A percentile compares a stretch with the other conserved stretches of the same genome.
Evolutionary conservation across 2,888 invertebrate genomes (phyloP).

Genomic region (Ochropleura plecta): DNA sequence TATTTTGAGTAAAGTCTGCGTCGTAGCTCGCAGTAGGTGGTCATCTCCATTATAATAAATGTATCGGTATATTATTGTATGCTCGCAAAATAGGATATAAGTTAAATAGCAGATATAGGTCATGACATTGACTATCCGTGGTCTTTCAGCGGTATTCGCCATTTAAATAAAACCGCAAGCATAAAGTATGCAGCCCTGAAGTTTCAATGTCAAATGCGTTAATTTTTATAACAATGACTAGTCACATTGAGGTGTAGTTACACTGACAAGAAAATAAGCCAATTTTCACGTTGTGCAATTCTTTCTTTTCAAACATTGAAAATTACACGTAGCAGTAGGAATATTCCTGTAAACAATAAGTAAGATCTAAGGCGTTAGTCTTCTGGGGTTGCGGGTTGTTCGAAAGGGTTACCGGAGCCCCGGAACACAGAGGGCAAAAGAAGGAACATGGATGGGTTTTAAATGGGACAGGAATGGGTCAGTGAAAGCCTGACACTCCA

Average conservation of each 20-base stretch:
- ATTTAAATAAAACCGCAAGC: conserved; percentile 28
- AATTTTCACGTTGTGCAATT: background rate
- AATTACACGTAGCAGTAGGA: no score
- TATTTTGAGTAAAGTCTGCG: conserved; percentile 24
- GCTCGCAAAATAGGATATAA: background rate
- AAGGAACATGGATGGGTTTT: no score
- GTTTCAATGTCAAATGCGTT: conserved; percentile 56
- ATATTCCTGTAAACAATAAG: background rate
- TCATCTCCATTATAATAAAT: conserved; percentile 16
- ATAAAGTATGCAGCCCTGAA: conserved; percentile 37
- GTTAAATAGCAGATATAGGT: conserved; percentile 18
- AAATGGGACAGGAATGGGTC: no score
- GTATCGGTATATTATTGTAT: conserved; percentile 19
- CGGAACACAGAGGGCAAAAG: no score
- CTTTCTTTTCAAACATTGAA: background rate
- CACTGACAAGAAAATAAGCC: conserved; percentile 5
- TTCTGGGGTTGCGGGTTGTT: no score
- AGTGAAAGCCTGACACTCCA: no score
- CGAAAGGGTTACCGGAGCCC: no score
- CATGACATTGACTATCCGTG: conserved; percentile 11
- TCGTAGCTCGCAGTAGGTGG: conserved; percentile 28
- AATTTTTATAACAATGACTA: conserved; percentile 44
- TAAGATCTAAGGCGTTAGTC: background rate
- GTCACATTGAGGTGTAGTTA: conserved; percentile 37
- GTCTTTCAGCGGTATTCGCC: conserved; percentile 7